Base-by-base conservation (phyloP, 2,113 vertebrate genomes). In the Damaliscus lunatus region DNA sequence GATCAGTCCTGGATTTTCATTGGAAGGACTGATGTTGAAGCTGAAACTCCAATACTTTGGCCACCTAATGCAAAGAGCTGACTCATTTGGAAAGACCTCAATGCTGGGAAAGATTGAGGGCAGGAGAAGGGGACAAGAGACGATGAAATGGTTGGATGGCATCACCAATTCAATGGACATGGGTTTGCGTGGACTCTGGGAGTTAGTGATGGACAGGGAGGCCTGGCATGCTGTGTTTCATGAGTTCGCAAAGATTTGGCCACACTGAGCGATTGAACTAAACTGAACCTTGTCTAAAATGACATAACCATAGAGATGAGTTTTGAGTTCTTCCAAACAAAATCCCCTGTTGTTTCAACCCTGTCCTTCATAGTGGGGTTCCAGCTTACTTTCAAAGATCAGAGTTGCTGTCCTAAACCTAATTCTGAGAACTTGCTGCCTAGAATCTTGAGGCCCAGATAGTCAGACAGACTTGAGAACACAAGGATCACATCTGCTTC, bases 101-200 rank as follows among this genome's bases (percentile, higher is more conserved):
- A 33, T 16, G 14, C 31, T 33, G 14, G 31, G 14, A 16, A 64
- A 64, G 14, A 64, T 33, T 33, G 14, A 33, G 6, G 31, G 60
- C 60, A 64, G 60, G 31, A 62, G 31, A 31, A 64, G 60, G 14
- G 60, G 31, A 33, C 14, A 6, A 64, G 14, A 64, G 31, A 64
- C 3, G 1, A 64, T 64, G 31, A 64, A 3, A 64, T 64, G 14
- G 14, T 33, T 64, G 31, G 31, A 8, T 33, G 31, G 3, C 29
- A 64, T 33, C 7, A 64, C 6, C 29, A 13, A 33, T 29, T 62
- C 3, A 62, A 2, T 7, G 60, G 60, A 62, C 14, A 8, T 16
- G 62, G 15, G 6, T 64, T 64, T 64, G 7, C 0, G 1, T n/a
- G 62, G 15, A 33, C 31, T 64, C 62, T 0, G 3, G 31, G 31